A percentile compares a stretch with the other conserved stretches of the same genome.
These are phyloP conservation scores for Sinonovacula constricta DNA, from an alignment of 1,140 invertebrate species.

Conservation along the genomic window DNA sequence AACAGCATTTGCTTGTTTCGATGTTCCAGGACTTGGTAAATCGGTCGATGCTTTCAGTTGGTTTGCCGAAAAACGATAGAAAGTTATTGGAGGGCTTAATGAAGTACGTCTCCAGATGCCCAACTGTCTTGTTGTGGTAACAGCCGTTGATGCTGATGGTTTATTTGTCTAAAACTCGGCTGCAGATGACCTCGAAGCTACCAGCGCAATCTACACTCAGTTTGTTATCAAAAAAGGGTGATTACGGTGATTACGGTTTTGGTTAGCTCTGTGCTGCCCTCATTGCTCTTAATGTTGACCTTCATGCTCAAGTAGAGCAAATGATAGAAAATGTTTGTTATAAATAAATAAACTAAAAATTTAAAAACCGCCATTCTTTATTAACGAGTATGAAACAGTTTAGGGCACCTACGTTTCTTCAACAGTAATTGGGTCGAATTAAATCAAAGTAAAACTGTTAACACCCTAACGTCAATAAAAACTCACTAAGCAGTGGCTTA, in stretches of 20 bases:
- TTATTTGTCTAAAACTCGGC: constrained; percentile 66
- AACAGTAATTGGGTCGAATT: too few species aligned
- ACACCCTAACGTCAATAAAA: too few species aligned
- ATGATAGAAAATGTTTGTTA: too few species aligned
- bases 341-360: too few species aligned
- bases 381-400: too few species aligned
- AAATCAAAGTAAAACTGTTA: too few species aligned
- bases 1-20: constrained; percentile 36
- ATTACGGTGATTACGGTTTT: constrained; percentile 66
- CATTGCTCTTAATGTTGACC: background rate
- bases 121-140: constrained; percentile 88
- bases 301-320: background rate
- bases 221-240: constrained; percentile 65
- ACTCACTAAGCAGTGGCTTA: constrained; percentile 60
- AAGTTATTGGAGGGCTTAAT: constrained; percentile 91
- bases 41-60: constrained; percentile 72
- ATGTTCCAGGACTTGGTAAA: constrained; percentile 60
- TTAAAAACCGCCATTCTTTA: too few species aligned
- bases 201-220: constrained; percentile 73
- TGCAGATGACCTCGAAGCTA: constrained; percentile 71
- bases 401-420: too few species aligned
- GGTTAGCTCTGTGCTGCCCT: background rate
- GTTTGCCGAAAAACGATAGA: constrained; percentile 80
- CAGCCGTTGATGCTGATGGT: constrained; percentile 79
- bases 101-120: constrained; percentile 92